Evolutionary conservation across 2,113 vertebrate species (phyloP).

Genomic region (Setophaga kirtlandii): DNA sequence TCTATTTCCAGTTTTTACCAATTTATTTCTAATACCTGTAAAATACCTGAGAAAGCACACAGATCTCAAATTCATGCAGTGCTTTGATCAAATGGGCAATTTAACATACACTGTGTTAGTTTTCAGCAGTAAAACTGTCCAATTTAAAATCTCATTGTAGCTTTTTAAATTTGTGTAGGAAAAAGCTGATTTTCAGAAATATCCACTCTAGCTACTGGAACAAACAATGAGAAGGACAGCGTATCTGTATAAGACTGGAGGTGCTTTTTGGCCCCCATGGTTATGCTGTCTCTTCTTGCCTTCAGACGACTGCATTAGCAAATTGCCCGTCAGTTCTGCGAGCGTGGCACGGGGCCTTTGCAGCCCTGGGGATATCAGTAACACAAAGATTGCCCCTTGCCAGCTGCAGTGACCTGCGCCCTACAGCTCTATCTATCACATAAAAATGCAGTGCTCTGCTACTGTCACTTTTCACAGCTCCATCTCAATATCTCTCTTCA

Average conservation of each 20-base stretch:
- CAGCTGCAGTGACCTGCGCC: conserved; percentile 70
- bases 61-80: neutral
- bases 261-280: neutral
- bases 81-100: neutral
- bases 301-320: conserved; percentile 31
- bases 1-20: neutral
- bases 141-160: neutral
- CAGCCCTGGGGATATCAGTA: conserved; percentile 83
- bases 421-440: conserved; percentile 58
- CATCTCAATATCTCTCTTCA: conserved; percentile 58
- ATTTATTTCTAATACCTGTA: neutral
- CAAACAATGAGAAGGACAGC: neutral
- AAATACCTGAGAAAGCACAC: neutral
- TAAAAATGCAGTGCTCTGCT: neutral
- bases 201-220: neutral
- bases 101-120: neutral
- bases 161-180: neutral
- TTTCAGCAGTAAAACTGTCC: neutral
- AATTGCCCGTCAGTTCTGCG: conserved; percentile 20
- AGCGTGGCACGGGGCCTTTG: conserved; percentile 61
- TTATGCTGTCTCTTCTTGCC: neutral
- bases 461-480: conserved; percentile 61
- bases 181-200: neutral
- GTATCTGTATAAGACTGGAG: neutral
- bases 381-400: conserved; percentile 77